Base-by-base conservation (phyloP, 2,113 vertebrate species). In the Sphaerodactylus townsendi region DNA sequence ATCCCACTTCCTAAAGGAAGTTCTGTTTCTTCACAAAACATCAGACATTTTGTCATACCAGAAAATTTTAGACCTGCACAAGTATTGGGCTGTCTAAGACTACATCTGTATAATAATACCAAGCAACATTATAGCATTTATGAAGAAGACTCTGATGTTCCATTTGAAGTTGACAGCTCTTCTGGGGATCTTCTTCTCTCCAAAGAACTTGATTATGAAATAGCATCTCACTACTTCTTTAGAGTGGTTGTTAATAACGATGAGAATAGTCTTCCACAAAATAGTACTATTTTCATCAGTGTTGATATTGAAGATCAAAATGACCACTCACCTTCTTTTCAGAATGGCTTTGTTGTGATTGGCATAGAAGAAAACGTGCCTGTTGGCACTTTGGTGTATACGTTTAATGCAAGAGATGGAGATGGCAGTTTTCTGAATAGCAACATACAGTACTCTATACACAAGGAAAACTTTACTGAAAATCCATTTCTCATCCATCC, bases 181-280 rank as follows among this genome's bases (percentile, higher is more conserved):
- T 96, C 95, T 3, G 98, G 98, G 6, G 95, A 98, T 64, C 86
- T 99, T 30, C 97, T 97, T 75, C 92, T 98, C 84, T 96, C 94
- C 77, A 97, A 96, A 87, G 95, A 95, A 64, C 96, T 99, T 81
- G 98, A 99, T 94, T 99, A 97, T 48, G 98, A 99, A 95, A 92
- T 93, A 1, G 88, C 89, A 14, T 88, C 95, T 0, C 96, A 96
- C 83, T 98, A 98, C 90, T 93, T 96, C 82, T 91, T 99, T 70
- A 88, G 95, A 86, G 93, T 98, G 56, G 85, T 85, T 17, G 89
- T 95, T 33, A 94, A 96, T 81, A 96, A 97, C 41, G 71, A 46
- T 9, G 89, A 77, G 41, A 83, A 59, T 56, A 85, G 9, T 0
- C 93, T 91, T 41, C 17, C 92, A 8, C 64, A 92, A 41, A 95